A percentile compares a stretch with the other conserved stretches of the same genome.
phyloP scores from a whole-genome alignment of 2,797 vertebrate species.

The Brachyalestes nurse region DNA sequence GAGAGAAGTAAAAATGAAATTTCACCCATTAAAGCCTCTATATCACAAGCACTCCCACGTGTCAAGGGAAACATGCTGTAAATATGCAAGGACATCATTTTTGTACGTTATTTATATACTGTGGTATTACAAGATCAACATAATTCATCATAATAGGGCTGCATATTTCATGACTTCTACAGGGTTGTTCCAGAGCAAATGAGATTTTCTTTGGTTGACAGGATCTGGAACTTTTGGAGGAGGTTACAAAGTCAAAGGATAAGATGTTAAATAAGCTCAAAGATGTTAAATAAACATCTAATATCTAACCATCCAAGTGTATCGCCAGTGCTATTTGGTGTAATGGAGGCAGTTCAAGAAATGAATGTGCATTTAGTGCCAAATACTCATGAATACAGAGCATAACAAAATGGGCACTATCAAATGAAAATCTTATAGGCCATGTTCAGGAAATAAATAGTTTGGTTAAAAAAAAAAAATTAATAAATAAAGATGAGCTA shows the following conservation, averaged over 20 bases:
- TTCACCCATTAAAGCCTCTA: constrained; percentile 36
- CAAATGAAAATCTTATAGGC: neutral
- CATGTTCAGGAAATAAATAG: neutral
- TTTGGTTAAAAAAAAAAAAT: neutral
- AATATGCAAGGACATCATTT: neutral
- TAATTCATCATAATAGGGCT: constrained; percentile 13
- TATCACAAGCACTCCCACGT: constrained; percentile 34
- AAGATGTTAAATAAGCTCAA: constrained; percentile 3
- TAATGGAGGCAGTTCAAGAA: neutral
- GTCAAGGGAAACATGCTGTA: neutral
- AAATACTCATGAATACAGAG: neutral
- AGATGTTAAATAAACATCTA: neutral
- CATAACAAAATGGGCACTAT: neutral
- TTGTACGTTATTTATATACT: constrained; percentile 15
- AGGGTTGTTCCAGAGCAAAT: neutral
- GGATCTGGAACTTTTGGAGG: neutral
- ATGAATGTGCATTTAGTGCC: neutral
- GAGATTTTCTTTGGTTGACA: neutral
- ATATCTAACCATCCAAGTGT: neutral
- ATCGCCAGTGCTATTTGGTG: neutral
- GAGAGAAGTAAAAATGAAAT: constrained; percentile 40
- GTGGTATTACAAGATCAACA: constrained; percentile 15
- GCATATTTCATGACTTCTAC: neutral
- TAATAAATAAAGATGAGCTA: neutral
- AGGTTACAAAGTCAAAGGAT: neutral